phyloP scores from a whole-genome alignment of 2,888 invertebrate genomes.

The Micropterix aruncella region DNA sequence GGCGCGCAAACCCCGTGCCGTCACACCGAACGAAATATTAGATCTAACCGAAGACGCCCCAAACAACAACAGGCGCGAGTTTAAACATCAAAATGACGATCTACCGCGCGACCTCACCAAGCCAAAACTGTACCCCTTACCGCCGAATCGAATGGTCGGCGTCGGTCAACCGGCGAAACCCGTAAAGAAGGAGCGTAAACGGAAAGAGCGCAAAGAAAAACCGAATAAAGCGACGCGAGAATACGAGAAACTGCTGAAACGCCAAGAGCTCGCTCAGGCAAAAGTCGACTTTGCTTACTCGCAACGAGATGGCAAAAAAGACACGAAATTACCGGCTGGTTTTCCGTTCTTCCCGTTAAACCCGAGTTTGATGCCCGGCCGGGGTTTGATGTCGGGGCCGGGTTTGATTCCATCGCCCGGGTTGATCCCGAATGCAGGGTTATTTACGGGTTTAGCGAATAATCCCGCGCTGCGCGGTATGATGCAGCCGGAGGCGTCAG shows the following conservation, averaged over 20 bases:
- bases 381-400: conserved; percentile 31
- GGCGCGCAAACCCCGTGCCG: conserved; percentile 21
- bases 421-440: conserved; percentile 20
- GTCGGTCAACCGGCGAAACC: conserved; percentile 40
- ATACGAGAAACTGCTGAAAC: conserved; percentile 31
- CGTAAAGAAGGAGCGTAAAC: conserved; percentile 44
- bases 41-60: conserved; percentile 34
- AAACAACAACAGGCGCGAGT: conserved; percentile 24
- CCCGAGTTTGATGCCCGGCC: conserved; percentile 40
- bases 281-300: conserved; percentile 16
- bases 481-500: conserved; percentile 20
- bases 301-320: conserved; percentile 16
- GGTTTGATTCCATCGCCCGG: conserved; percentile 27
- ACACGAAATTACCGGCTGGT: conserved; percentile 26
- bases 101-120: conserved; percentile 10
- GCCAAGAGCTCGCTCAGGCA: conserved; percentile 28
- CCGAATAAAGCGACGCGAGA: conserved; percentile 23
- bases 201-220: conserved; percentile 37
- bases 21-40: conserved; percentile 32
- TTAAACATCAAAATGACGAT: conserved; percentile 14
- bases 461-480: conserved; percentile 31
- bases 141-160: conserved; percentile 16
- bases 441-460: conserved; percentile 28
- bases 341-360: conserved; percentile 36
- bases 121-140: conserved; percentile 6